Conservation (phyloP, 2,888 invertebrate genomes). For the Aphrophora alni region DNA sequence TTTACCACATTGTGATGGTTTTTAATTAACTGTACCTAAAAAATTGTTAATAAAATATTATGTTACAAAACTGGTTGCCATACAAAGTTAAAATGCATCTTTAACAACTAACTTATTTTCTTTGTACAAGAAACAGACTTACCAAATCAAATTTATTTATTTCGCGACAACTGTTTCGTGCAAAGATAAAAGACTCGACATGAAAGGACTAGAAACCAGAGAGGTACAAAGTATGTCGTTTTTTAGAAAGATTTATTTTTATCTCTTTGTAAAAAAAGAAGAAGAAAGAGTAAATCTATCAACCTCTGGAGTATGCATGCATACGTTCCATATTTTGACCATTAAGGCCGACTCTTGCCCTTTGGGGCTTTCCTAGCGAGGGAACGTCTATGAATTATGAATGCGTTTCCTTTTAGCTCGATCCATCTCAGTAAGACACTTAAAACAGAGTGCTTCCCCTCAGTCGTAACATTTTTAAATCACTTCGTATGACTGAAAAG, state of each 20-base stretch:
- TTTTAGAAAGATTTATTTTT: neutral
- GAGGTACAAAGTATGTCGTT: neutral
- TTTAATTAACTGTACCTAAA: too few species aligned
- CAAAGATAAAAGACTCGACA: neutral
- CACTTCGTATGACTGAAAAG: too few species aligned
- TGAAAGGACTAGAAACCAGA: neutral
- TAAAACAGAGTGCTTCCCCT: neutral
- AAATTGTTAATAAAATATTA: too few species aligned
- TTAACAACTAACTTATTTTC: too few species aligned
- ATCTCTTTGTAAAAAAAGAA: neutral
- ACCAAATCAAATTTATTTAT: too few species aligned
- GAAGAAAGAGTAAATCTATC: neutral
- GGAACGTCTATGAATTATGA: slow-evolving; percentile 20
- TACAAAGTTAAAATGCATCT: too few species aligned
- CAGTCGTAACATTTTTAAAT: neutral
- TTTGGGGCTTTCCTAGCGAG: slow-evolving; percentile 29
- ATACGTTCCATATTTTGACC: slow-evolving; percentile 45
- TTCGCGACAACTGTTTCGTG: neutral
- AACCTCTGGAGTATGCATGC: neutral
- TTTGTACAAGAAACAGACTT: too few species aligned
- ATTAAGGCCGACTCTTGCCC: slow-evolving; percentile 42
- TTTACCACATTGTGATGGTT: too few species aligned
- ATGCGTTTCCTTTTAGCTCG: neutral
- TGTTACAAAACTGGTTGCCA: too few species aligned
- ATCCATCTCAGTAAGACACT: neutral